phyloP scores from a whole-genome alignment of 2,113 vertebrate species.

The Tetrao urogallus region DNA sequence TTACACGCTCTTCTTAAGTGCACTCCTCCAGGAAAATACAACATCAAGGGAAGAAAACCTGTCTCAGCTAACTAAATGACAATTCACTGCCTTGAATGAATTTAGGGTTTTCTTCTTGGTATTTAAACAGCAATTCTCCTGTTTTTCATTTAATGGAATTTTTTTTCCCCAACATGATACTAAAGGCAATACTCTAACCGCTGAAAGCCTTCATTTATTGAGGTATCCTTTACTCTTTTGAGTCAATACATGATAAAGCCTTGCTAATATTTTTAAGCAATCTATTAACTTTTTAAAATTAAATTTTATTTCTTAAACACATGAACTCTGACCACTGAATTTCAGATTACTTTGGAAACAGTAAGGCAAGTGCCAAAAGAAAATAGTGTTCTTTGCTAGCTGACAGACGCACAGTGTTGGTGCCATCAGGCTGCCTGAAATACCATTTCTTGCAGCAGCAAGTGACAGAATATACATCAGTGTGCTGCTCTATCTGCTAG shows the following conservation, averaged over 20 bases:
- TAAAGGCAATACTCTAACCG: not conserved
- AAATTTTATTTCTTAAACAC: not conserved
- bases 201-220: not conserved
- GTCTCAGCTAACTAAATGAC: not conserved
- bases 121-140: not conserved
- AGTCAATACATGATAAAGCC: not conserved
- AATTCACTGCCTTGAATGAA: not conserved
- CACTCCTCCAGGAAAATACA: not conserved
- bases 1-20: not conserved
- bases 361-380: not conserved
- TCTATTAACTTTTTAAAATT: not conserved
- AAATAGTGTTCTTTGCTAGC: not conserved
- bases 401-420: not conserved
- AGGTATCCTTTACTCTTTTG: not conserved
- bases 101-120: not conserved
- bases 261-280: not conserved
- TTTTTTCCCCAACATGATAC: not conserved
- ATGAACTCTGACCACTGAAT: not conserved
- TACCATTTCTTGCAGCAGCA: not conserved
- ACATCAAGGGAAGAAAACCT: not conserved
- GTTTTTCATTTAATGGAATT: not conserved
- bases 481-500: not conserved
- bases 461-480: not conserved
- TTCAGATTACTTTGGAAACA: not conserved
- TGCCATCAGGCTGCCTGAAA: not conserved